Conservation (phyloP, 1,140 invertebrate species). For the Platyura marginata region DNA sequence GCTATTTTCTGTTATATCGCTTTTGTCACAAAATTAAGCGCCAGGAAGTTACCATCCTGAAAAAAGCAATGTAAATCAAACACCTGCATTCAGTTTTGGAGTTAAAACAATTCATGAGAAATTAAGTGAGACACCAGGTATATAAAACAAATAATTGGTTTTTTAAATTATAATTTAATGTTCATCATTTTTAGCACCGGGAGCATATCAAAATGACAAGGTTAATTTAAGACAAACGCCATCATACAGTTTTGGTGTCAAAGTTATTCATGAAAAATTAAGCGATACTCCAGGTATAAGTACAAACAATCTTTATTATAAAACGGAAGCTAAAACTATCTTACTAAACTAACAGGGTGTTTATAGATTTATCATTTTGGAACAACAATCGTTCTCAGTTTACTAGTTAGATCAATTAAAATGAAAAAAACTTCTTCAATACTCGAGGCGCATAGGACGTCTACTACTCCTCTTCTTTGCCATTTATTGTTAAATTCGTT, state of each 20-base stretch:
- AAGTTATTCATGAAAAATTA: slow-evolving; percentile 19
- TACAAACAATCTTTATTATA: no score
- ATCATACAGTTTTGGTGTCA: slow-evolving; percentile 27
- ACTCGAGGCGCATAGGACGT: no score
- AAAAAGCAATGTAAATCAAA: slow-evolving; percentile 40
- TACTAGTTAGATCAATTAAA: no score
- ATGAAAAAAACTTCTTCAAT: no score
- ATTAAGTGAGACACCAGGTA: slow-evolving; percentile 19
- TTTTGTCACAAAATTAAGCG: no score
- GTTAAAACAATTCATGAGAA: slow-evolving; percentile 25
- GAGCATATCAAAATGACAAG: slow-evolving; percentile 37
- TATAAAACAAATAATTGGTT: slow-evolving; percentile 9
- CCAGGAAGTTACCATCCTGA: slow-evolving; percentile 40
- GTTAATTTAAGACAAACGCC: slow-evolving; percentile 34
- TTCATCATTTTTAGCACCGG: slow-evolving; percentile 33
- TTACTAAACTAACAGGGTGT: no score
- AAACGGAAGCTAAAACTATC: no score
- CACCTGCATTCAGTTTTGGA: slow-evolving; percentile 39
- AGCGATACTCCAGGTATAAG: slow-evolving; percentile 32
- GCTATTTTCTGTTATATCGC: no score
- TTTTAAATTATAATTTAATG: background rate
- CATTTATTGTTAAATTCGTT: no score
- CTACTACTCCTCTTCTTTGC: no score
- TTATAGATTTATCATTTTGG: no score
- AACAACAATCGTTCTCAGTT: no score